Conservation (phyloP, 2,113 vertebrate genomes). For the Tachuris rubrigastra region DNA sequence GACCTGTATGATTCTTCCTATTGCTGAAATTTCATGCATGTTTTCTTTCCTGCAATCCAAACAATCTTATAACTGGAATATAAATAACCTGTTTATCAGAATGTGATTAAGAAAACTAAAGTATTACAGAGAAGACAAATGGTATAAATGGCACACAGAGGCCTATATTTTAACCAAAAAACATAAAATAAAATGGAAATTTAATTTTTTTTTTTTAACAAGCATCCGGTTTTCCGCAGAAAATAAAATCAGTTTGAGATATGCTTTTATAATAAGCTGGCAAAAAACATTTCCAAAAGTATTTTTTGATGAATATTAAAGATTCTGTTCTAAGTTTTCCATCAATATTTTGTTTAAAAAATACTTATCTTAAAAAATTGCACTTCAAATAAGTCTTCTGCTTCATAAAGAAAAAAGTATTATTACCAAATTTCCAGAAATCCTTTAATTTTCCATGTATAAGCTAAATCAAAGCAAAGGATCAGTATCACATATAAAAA, state of each 20-base stretch:
- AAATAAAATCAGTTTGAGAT: not conserved
- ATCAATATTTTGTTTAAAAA: not conserved
- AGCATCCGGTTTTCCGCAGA: not conserved
- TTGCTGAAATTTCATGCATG: not conserved
- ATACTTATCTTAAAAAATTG: rapidly evolving
- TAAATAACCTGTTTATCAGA: not conserved
- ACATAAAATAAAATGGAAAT: not conserved
- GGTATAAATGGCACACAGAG: not conserved
- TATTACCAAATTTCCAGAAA: not conserved
- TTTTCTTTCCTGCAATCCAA: not conserved
- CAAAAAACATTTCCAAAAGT: not conserved
- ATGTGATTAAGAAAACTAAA: not conserved
- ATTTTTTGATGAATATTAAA: not conserved
- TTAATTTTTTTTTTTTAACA: not conserved
- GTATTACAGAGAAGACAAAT: not conserved
- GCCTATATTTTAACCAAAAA: not conserved
- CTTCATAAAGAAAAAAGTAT: not conserved
- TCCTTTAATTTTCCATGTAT: not conserved
- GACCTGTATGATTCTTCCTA: not conserved
- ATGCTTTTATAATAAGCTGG: not conserved
- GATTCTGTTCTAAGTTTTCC: not conserved
- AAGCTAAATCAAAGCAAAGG: not conserved
- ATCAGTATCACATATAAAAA: not conserved
- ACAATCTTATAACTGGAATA: not conserved
- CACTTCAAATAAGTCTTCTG: not conserved